Conservation (phyloP, 2,113 vertebrate genomes). For the Leucopternis melanops region DNA sequence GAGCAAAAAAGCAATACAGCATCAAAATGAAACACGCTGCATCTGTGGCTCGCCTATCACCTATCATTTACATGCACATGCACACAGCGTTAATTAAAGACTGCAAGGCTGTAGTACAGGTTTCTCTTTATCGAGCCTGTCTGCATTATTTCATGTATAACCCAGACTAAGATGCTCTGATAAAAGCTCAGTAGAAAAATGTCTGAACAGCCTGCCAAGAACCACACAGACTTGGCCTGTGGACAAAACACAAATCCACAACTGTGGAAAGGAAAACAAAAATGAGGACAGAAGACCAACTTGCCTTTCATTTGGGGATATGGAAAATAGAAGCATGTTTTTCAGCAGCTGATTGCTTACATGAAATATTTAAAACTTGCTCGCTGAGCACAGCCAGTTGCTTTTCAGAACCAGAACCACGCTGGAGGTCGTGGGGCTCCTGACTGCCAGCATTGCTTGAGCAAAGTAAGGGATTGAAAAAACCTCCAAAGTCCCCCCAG, state of each 20-base stretch:
- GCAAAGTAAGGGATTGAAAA: not conserved
- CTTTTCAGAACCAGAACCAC: not conserved
- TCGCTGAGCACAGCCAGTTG: not conserved
- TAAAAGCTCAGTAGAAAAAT: slow-evolving; percentile 42
- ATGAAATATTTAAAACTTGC: not conserved
- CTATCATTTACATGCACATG: not conserved
- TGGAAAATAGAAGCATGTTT: slow-evolving; percentile 26
- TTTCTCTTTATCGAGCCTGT: not conserved
- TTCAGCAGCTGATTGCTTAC: slow-evolving; percentile 14
- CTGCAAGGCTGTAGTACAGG: not conserved
- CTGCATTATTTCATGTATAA: slow-evolving; percentile 26
- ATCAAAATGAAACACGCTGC: not conserved
- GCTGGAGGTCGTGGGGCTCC: not conserved
- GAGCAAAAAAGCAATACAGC: slow-evolving; percentile 1
- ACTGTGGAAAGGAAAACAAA: slow-evolving; percentile 45
- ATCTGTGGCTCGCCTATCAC: not conserved
- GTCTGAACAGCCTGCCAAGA: slow-evolving; percentile 30
- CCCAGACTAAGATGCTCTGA: slow-evolving; percentile 24
- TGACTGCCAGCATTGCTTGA: not conserved
- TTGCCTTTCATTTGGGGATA: not conserved
- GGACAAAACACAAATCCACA: slow-evolving; percentile 44
- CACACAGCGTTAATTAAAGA: not conserved
- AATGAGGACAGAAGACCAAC: slow-evolving; percentile 13
- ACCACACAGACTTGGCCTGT: slow-evolving; percentile 45
- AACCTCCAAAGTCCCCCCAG: not conserved